A percentile compares a stretch with the other conserved stretches of the same genome.
These are phyloP conservation scores for Chymomyza caudatula DNA, from an alignment of 2,888 invertebrate species.

Conservation along the genomic window DNA sequence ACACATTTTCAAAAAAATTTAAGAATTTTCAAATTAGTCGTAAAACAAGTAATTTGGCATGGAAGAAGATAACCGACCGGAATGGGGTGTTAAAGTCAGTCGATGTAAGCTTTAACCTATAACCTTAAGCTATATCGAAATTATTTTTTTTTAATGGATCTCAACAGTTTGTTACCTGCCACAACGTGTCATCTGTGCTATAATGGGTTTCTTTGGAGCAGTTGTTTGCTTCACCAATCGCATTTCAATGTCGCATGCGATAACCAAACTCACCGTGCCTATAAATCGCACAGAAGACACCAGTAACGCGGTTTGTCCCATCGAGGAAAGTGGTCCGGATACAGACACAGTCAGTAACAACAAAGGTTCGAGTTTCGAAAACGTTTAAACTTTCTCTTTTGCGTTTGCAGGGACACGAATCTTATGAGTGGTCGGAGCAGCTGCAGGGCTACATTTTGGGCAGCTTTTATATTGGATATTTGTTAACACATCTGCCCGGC, in stretches of 20 bases:
- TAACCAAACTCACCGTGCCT: slow-evolving; percentile 79
- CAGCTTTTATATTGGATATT: slow-evolving; percentile 90
- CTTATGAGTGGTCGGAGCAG: slow-evolving; percentile 84
- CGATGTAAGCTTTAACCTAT: no score
- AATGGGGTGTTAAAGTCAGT: no score
- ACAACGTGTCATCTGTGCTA: slow-evolving; percentile 82
- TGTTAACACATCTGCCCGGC: slow-evolving; percentile 88
- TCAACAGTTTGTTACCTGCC: slow-evolving; percentile 82
- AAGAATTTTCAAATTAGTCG: no score
- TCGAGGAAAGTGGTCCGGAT: fast-evolving
- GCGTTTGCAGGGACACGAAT: no score
- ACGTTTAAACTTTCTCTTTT: no score
- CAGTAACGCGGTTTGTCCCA: slow-evolving; percentile 15
- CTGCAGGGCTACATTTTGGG: slow-evolving; percentile 86
- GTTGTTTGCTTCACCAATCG: slow-evolving; percentile 85
- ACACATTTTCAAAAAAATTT: no score
- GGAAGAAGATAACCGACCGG: neutral
- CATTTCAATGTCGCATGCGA: slow-evolving; percentile 83
- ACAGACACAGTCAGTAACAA: neutral
- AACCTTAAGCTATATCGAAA: no score
- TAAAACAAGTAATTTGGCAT: no score
- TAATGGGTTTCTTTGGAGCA: slow-evolving; percentile 83
- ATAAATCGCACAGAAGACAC: slow-evolving; percentile 4
- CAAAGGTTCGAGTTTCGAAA: neutral
- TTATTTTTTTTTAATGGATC: neutral